Conservation (phyloP, 2,888 invertebrate species). For the Stomorhina lunata region DNA sequence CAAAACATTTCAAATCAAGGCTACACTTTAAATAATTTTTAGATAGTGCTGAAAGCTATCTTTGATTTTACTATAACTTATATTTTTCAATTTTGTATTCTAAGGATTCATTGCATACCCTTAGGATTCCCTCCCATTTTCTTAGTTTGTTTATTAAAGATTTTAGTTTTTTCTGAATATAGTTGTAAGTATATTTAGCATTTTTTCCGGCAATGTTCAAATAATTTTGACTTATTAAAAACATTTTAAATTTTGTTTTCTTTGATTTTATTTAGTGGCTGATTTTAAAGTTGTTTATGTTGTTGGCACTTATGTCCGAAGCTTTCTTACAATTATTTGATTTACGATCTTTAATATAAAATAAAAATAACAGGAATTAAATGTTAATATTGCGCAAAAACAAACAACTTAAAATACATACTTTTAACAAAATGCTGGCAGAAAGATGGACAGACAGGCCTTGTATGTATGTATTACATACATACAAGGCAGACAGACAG, state of each 20-base stretch:
- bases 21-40: too few species aligned
- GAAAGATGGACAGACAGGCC: too few species aligned
- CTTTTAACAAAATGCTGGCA: too few species aligned
- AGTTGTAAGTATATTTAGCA: not conserved
- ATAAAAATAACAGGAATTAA: slow-evolving; percentile 66
- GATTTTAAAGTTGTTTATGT: not conserved
- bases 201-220: not conserved
- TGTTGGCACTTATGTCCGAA: slow-evolving; percentile 18
- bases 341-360: slow-evolving; percentile 59
- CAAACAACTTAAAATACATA: slow-evolving; percentile 23
- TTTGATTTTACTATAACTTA: too few species aligned
- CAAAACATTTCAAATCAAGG: too few species aligned
- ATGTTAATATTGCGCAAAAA: slow-evolving; percentile 65
- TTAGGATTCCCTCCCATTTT: too few species aligned
- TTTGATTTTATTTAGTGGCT: not conserved
- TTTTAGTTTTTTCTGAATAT: too few species aligned
- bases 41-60: too few species aligned
- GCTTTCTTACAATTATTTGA: slow-evolving; percentile 63
- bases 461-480: too few species aligned
- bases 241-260: slow-evolving; percentile 20
- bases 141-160: too few species aligned
- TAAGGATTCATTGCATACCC: too few species aligned
- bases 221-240: slow-evolving; percentile 30
- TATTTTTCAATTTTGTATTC: too few species aligned
- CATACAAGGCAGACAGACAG: not conserved